Conservation (phyloP, 2,888 invertebrate genomes). For the Baronia brevicornis region DNA sequence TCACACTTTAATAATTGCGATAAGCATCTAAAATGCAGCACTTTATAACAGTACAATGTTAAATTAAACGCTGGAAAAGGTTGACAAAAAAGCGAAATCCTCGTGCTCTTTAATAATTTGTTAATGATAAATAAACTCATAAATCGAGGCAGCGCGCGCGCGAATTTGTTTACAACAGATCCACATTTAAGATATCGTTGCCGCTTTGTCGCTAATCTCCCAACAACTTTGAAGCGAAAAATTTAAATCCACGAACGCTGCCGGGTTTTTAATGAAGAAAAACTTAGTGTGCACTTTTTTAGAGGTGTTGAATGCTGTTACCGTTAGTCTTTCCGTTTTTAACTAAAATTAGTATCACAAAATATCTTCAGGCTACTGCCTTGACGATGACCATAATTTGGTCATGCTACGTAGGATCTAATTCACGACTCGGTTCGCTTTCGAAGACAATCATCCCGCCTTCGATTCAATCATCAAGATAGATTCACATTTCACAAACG, state of each 20-base stretch:
- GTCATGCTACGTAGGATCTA: no score
- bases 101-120: slow-evolving; percentile 71
- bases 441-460: no score
- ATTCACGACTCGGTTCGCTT: no score
- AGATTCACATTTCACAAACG: no score
- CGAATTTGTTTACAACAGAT: slow-evolving; percentile 75
- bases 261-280: slow-evolving; percentile 56
- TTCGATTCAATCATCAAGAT: no score
- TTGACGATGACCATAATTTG: no score
- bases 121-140: slow-evolving; percentile 77
- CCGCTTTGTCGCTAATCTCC: slow-evolving; percentile 73
- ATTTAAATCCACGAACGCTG: slow-evolving; percentile 58
- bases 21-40: slow-evolving; percentile 47
- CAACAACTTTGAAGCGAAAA: slow-evolving; percentile 72
- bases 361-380: no score
- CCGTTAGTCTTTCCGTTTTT: slow-evolving; percentile 22
- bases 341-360: no score
- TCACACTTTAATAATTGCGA: slow-evolving; percentile 41
- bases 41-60: slow-evolving; percentile 31
- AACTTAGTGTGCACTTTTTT: slow-evolving; percentile 30
- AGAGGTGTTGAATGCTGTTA: slow-evolving; percentile 26
- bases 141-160: slow-evolving; percentile 62
- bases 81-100: slow-evolving; percentile 52
- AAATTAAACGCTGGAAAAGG: slow-evolving; percentile 44
- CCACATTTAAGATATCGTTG: slow-evolving; percentile 71